Conservation (phyloP, 2,797 vertebrate species). For the Phalloptychus januarius region DNA sequence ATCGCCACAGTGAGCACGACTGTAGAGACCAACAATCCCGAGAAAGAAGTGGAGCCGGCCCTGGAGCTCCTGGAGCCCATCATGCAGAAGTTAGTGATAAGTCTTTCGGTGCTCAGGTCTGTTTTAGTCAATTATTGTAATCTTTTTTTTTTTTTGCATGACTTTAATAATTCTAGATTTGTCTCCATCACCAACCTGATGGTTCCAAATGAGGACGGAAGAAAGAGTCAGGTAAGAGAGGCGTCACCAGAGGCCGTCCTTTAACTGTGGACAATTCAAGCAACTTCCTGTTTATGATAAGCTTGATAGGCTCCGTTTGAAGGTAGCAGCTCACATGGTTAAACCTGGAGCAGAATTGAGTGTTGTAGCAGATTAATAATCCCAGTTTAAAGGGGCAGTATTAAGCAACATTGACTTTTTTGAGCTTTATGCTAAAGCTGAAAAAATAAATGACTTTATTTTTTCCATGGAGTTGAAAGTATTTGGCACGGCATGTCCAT, state of each 20-base stretch:
- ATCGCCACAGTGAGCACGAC: constrained; percentile 81
- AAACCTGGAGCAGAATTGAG: not conserved
- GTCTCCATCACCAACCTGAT: constrained; percentile 72
- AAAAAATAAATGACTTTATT: too few species aligned
- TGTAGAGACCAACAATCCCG: constrained; percentile 78
- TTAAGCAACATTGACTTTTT: too few species aligned
- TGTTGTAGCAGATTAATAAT: not conserved
- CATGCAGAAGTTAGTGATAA: constrained; percentile 73
- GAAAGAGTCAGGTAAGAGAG: constrained; percentile 74
- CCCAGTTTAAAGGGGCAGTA: not conserved
- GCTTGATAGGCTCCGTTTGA: not conserved
- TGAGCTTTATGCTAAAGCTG: too few species aligned
- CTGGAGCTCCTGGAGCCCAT: constrained; percentile 82
- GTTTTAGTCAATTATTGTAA: not conserved
- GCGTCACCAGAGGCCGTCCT: not conserved
- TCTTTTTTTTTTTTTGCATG: constrained; percentile 12
- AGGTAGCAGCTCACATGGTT: not conserved
- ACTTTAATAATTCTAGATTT: constrained; percentile 63
- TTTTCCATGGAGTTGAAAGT: too few species aligned
- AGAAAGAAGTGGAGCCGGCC: constrained; percentile 79
- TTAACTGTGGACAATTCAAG: not conserved
- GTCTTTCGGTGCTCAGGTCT: not conserved
- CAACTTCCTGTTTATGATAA: not conserved
- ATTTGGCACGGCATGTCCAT: too few species aligned
- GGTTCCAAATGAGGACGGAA: constrained; percentile 78